These are phyloP conservation scores for Dermatemys mawii DNA, from an alignment of 2,113 vertebrate species.

Conservation along the genomic window DNA sequence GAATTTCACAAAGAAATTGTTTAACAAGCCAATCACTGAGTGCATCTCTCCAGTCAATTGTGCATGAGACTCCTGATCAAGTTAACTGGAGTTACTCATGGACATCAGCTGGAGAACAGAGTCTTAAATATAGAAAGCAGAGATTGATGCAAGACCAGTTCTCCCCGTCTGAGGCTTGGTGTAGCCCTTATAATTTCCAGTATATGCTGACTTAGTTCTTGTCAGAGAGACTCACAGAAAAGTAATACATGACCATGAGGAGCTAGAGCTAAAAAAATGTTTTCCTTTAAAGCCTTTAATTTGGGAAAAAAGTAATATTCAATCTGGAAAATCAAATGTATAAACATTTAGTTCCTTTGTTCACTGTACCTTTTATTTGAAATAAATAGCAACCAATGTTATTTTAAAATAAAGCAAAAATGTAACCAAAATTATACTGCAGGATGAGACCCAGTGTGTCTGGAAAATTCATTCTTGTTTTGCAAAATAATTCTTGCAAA, in stretches of 20 bases:
- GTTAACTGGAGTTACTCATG: slow-evolving; percentile 18
- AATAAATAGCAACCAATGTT: slow-evolving; percentile 66
- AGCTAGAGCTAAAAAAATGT: slow-evolving; percentile 7
- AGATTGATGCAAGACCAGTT: neutral
- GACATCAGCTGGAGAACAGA: neutral
- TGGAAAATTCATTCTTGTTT: slow-evolving; percentile 65
- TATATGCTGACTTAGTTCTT: neutral
- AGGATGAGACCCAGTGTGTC: slow-evolving; percentile 59
- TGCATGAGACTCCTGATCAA: neutral
- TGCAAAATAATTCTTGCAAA: slow-evolving; percentile 53
- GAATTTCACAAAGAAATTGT: slow-evolving; percentile 32
- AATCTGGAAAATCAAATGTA: slow-evolving; percentile 55
- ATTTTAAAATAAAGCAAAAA: slow-evolving; percentile 70
- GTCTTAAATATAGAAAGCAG: neutral
- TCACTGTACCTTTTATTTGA: slow-evolving; percentile 35
- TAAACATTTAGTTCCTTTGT: slow-evolving; percentile 64
- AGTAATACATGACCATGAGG: slow-evolving; percentile 12
- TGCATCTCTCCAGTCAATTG: slow-evolving; percentile 1
- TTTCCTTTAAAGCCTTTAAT: slow-evolving; percentile 53
- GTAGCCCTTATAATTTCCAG: neutral
- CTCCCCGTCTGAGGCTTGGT: neutral
- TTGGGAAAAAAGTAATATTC: slow-evolving; percentile 37
- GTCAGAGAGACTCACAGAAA: slow-evolving; percentile 10
- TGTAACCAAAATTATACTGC: slow-evolving; percentile 66
- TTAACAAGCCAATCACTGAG: slow-evolving; percentile 23